Evolutionary conservation across 2,797 vertebrate species (phyloP).

Genomic region (Amblyraja radiata): DNA sequence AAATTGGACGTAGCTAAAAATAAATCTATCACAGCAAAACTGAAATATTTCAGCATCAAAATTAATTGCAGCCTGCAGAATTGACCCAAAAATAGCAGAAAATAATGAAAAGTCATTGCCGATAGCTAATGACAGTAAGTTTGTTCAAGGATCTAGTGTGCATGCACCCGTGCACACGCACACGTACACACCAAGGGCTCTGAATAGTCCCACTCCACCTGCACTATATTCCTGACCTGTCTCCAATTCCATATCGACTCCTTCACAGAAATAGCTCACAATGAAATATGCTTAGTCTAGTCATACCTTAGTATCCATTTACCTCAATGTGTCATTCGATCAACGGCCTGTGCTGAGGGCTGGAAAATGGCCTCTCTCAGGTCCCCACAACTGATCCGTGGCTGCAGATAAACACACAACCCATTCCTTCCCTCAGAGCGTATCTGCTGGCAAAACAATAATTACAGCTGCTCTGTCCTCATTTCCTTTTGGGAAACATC

Average conservation of each 20-base stretch:
- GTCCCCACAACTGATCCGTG: background rate
- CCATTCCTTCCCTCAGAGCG: background rate
- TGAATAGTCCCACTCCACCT: background rate
- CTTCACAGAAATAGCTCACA: background rate
- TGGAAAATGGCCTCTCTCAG: background rate
- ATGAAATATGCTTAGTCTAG: background rate
- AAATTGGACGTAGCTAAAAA: background rate
- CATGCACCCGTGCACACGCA: no score
- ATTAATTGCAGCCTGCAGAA: background rate
- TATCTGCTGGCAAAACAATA: background rate
- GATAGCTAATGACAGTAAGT: background rate
- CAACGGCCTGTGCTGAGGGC: background rate
- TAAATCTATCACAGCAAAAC: background rate
- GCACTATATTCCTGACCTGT: background rate
- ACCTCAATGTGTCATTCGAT: background rate
- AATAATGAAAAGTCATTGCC: background rate
- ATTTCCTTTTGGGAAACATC: background rate
- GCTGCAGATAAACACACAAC: background rate
- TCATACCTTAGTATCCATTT: background rate
- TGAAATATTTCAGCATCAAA: background rate
- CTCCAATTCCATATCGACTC: background rate
- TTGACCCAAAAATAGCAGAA: background rate
- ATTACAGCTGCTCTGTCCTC: background rate
- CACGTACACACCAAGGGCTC: background rate
- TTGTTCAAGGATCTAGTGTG: background rate